Evolutionary conservation across 2,797 vertebrate species (phyloP).

Genomic region (Setipinna tenuifilis): DNA sequence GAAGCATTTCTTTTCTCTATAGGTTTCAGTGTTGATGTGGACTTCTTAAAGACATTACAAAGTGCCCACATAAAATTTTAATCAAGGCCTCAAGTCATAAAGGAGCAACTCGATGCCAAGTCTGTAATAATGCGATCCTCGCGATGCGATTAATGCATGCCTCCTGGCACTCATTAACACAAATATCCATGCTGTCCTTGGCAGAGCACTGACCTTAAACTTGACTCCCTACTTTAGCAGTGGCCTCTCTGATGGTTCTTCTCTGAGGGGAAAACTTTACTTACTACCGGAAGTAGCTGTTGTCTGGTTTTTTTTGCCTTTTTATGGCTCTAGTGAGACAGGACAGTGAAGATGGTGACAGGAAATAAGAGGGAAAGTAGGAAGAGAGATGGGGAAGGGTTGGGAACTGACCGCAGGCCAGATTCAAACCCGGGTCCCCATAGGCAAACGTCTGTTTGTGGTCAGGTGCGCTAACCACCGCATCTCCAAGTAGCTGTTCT

Average conservation of each 20-base stretch:
- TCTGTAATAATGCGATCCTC: conserved; percentile 1
- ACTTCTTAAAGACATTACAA: conserved; percentile 25
- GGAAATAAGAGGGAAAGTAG: no score
- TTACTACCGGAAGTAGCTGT: not conserved
- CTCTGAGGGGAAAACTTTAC: not conserved
- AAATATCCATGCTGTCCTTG: conserved; percentile 17
- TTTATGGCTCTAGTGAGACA: no score
- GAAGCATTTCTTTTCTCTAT: not conserved
- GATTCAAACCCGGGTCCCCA: no score
- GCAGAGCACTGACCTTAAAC: conserved; percentile 7
- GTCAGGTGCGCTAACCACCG: no score
- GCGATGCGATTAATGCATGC: not conserved
- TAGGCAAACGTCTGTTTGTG: no score
- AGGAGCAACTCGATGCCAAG: conserved; percentile 4
- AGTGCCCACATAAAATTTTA: conserved; percentile 10
- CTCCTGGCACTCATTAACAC: conserved; percentile 1
- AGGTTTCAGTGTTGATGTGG: not conserved
- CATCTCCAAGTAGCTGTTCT: not conserved
- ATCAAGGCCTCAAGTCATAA: conserved; percentile 18
- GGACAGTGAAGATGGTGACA: no score
- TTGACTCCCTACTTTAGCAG: not conserved
- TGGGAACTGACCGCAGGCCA: no score
- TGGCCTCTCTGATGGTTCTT: not conserved
- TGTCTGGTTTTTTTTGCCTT: no score
- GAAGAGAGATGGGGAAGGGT: no score